These are phyloP conservation scores for Drosophila kuntzei DNA, from an alignment of 2,888 invertebrate genomes.

Conservation along the genomic window DNA sequence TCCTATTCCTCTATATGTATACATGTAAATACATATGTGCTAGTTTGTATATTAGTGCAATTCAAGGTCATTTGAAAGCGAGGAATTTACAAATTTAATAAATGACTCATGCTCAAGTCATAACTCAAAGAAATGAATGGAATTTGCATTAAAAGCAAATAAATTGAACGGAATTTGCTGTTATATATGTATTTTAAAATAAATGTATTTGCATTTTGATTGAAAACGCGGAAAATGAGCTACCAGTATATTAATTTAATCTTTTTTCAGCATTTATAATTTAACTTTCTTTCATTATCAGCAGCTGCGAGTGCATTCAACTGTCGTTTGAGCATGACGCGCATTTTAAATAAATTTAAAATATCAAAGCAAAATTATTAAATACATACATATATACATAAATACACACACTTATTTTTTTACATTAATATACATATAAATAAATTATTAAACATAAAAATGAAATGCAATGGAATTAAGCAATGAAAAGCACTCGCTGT, in stretches of 20 bases:
- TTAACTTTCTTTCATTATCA: slow-evolving; percentile 49
- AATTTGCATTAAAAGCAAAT: background rate
- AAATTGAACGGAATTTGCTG: background rate
- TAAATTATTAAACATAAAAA: slow-evolving; percentile 10
- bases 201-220: background rate
- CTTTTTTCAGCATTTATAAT: slow-evolving; percentile 12
- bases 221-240: slow-evolving; percentile 6
- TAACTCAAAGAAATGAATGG: background rate
- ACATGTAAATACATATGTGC: slow-evolving; percentile 2
- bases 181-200: background rate
- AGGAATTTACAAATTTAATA: slow-evolving; percentile 11
- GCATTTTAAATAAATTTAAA: slow-evolving; percentile 29
- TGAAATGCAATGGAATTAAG: background rate
- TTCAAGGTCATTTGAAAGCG: slow-evolving; percentile 57
- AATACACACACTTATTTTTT: background rate
- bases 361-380: slow-evolving; percentile 14
- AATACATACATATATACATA: slow-evolving; percentile 1
- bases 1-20: slow-evolving; percentile 4
- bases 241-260: slow-evolving; percentile 16
- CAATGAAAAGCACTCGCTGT: slow-evolving; percentile 15
- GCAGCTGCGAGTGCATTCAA: slow-evolving; percentile 72
- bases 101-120: slow-evolving; percentile 36
- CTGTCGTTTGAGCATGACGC: slow-evolving; percentile 60
- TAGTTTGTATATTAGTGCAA: slow-evolving; percentile 24
- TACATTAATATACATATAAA: slow-evolving; percentile 3